Conservation (phyloP, 2,888 invertebrate species). For the Fragum sueziense region DNA sequence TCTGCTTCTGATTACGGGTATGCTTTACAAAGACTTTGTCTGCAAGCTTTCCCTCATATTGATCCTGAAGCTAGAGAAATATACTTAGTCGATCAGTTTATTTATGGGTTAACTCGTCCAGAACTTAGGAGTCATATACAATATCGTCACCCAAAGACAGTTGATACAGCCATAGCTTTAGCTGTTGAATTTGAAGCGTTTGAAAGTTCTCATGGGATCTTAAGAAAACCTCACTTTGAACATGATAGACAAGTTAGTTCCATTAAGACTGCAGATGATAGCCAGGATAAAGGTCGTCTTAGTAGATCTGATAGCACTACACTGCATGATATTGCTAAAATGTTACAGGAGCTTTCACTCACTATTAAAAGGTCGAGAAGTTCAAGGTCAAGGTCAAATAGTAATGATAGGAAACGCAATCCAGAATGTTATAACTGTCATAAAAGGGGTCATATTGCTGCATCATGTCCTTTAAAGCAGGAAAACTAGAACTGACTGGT, state of each 20-base stretch:
- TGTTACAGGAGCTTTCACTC: not conserved
- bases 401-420: not conserved
- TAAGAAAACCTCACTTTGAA: constrained; percentile 34
- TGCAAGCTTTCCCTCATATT: constrained; percentile 7
- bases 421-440: constrained; percentile 2
- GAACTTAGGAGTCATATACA: constrained; percentile 35
- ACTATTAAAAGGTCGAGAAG: not conserved
- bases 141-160: constrained; percentile 24
- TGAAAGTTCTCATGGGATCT: constrained; percentile 27
- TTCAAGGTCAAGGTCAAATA: constrained; percentile 7
- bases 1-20: constrained; percentile 26
- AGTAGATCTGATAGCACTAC: not conserved
- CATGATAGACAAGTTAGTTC: not conserved
- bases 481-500: constrained; percentile 3
- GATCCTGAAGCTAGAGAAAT: constrained; percentile 27
- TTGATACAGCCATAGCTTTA: constrained; percentile 27
- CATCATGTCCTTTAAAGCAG: not conserved
- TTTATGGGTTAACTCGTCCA: constrained; percentile 16
- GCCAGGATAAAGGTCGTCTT: not conserved
- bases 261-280: not conserved
- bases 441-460: not conserved
- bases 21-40: constrained; percentile 34
- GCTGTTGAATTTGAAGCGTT: constrained; percentile 41
- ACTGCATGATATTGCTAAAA: not conserved
- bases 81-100: constrained; percentile 18